Conservation (phyloP, 37 sponge, comb jelly and placozoan species). For the Tethya wilhelma region DNA sequence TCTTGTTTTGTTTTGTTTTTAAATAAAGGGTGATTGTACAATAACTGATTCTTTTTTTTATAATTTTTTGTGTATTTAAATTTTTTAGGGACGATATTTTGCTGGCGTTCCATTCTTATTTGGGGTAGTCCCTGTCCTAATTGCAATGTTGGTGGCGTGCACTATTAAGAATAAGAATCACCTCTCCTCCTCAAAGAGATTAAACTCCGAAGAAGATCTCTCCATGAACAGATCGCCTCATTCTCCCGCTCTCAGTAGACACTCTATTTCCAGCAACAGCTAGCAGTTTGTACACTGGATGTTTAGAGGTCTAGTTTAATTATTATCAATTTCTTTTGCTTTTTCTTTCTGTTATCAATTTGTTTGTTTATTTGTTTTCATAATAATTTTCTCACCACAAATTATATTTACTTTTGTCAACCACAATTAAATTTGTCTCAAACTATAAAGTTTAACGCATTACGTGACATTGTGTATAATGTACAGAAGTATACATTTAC, state of each 20-base stretch:
- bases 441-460: no score
- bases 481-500: no score
- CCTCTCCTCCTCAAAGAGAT: background rate
- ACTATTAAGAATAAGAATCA: constrained; percentile 30
- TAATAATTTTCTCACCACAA: no score
- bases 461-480: no score
- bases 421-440: no score
- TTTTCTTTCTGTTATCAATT: no score
- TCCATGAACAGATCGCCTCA: background rate
- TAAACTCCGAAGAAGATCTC: background rate
- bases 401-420: no score
- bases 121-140: constrained; percentile 45
- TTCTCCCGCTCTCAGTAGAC: background rate
- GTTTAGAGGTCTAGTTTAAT: no score
- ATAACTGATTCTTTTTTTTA: background rate
- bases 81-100: constrained; percentile 36
- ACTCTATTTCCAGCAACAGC: constrained; percentile 2
- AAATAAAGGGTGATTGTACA: background rate
- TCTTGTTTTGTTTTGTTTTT: background rate
- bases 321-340: no score
- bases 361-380: no score
- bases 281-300: no score
- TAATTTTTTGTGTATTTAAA: background rate
- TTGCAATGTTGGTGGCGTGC: constrained; percentile 48
- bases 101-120: constrained; percentile 49